Evolutionary conservation across 2,113 vertebrate genomes (phyloP).

Genomic region (Casuarius casuarius): DNA sequence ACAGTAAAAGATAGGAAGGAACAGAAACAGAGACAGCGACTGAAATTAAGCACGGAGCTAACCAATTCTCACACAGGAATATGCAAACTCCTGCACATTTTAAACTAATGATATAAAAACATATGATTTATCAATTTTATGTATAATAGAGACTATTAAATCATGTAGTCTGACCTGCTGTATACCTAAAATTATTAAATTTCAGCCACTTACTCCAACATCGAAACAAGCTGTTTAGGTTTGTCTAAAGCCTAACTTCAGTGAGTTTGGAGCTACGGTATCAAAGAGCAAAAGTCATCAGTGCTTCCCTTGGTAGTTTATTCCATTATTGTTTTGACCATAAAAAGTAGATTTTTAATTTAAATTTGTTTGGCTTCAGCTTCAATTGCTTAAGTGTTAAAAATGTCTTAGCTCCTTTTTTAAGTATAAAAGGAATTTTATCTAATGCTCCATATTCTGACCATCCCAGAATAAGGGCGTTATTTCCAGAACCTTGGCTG

Average conservation of each 20-base stretch:
- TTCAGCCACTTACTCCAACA: neutral
- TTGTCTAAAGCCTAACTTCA: neutral
- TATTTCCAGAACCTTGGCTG: neutral
- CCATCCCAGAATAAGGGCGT: neutral
- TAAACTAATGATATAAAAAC: neutral
- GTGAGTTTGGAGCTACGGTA: no score
- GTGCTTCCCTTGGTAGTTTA: rapidly evolving
- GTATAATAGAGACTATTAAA: rapidly evolving
- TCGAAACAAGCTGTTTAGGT: rapidly evolving
- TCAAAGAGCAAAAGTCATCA: neutral
- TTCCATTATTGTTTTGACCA: rapidly evolving
- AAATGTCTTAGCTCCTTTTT: neutral
- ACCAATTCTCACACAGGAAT: rapidly evolving
- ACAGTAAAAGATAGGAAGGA: neutral
- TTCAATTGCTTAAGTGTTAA: neutral
- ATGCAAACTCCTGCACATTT: rapidly evolving
- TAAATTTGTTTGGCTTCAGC: neutral
- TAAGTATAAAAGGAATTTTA: neutral
- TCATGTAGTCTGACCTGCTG: neutral
- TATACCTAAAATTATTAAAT: rapidly evolving
- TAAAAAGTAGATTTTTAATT: neutral
- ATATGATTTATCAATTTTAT: neutral
- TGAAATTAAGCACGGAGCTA: neutral
- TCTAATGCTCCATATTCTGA: neutral
- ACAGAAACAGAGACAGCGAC: neutral